Evolutionary conservation across 2,113 vertebrate species (phyloP).

Genomic region (Delphinapterus leucas): DNA sequence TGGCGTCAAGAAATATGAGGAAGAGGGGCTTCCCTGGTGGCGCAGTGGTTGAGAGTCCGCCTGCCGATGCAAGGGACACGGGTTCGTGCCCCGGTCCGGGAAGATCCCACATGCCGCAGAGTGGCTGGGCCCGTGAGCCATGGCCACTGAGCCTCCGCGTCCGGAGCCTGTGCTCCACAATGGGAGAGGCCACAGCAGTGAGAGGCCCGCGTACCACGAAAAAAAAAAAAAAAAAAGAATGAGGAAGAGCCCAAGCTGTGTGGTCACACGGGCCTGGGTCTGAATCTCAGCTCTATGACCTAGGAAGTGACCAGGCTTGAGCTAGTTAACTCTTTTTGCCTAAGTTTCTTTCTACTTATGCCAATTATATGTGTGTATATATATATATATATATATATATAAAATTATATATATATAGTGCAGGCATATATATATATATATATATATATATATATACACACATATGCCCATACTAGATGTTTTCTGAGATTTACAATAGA

Average conservation of each 20-base stretch:
- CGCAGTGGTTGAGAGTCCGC: no score
- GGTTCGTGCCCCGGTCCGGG: no score
- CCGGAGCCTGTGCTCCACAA: no score
- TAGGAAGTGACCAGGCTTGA: not conserved
- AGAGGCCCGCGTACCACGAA: no score
- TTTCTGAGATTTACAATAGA: not conserved
- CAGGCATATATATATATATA: no score
- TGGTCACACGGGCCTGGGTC: not conserved
- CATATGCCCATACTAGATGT: not conserved
- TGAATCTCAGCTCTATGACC: not conserved
- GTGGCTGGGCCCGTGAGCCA: no score
- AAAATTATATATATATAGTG: no score
- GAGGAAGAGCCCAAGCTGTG: not conserved
- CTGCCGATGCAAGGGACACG: no score
- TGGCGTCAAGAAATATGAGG: not conserved
- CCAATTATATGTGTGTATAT: fast-evolving
- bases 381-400: not conserved
- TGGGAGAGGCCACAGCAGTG: no score
- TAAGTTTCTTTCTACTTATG: not conserved
- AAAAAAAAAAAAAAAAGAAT: not conserved
- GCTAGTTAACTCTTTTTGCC: not conserved
- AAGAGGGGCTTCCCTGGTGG: not conserved
- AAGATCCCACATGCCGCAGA: no score
- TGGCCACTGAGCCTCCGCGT: no score
- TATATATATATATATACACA: no score